phyloP scores from a whole-genome alignment of 2,113 vertebrate species.

The Psophia crepitans region DNA sequence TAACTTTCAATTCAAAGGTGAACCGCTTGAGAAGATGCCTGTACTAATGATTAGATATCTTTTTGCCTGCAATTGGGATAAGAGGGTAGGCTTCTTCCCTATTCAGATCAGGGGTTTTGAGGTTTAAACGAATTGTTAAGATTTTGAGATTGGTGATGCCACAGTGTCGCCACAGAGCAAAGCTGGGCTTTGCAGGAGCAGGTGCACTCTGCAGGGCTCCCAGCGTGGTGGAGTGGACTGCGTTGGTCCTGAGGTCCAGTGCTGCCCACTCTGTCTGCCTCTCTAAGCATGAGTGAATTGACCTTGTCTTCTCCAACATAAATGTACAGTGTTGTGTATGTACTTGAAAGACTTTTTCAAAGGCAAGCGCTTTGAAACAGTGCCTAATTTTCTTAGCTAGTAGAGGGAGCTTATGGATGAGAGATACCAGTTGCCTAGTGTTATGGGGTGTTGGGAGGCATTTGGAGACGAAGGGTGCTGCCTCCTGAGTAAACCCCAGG shows the following conservation, averaged over 20 bases:
- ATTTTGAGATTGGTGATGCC: background rate
- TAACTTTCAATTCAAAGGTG: background rate
- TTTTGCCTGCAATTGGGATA: background rate
- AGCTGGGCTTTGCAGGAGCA: background rate
- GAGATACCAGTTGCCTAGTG: background rate
- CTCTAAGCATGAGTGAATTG: background rate
- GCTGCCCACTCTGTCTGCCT: background rate
- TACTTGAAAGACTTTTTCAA: background rate
- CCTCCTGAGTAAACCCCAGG: background rate
- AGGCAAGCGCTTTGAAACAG: background rate
- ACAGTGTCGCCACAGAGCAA: background rate
- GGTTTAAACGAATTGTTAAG: background rate
- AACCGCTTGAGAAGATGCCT: background rate
- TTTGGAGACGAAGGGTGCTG: background rate
- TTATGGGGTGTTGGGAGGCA: background rate
- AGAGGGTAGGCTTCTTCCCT: background rate
- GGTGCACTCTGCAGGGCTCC: background rate
- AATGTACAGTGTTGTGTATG: background rate
- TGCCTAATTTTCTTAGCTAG: background rate
- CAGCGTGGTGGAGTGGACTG: rapidly evolving
- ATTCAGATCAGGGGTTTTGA: background rate
- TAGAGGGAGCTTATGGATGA: background rate
- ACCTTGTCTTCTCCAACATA: background rate
- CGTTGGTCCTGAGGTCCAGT: background rate
- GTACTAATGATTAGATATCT: background rate